Percentiles rank a stretch among this genome's conserved stretches.
Conservation (phyloP, 1,140 invertebrate genomes). For the Megalonaias nervosa region DNA sequence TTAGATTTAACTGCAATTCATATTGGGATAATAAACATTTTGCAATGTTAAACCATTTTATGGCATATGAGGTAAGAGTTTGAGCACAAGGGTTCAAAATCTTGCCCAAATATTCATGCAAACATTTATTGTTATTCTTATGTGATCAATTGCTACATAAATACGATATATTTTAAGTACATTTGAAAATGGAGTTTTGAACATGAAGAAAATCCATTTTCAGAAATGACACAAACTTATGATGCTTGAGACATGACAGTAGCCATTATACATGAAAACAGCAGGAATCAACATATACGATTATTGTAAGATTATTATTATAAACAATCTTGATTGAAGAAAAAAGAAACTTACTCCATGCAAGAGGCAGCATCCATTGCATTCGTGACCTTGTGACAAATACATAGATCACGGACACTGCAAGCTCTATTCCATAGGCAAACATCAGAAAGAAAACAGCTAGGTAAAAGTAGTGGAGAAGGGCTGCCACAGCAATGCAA, state of each 20-base stretch:
- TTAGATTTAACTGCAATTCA: no score
- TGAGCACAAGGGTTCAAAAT: no score
- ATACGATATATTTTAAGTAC: no score
- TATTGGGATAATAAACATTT: no score
- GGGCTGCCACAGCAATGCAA: slow-evolving; percentile 38
- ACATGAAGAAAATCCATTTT: no score
- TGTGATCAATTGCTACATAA: no score
- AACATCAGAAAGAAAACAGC: slow-evolving; percentile 51
- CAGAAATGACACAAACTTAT: neutral
- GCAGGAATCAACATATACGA: neutral
- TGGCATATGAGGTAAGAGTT: no score
- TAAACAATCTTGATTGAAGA: neutral
- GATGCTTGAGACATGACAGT: neutral
- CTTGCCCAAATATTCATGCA: no score
- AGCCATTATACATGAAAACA: neutral
- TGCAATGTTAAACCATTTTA: no score
- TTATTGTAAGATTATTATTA: neutral
- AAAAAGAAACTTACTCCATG: slow-evolving; percentile 37
- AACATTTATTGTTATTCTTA: no score
- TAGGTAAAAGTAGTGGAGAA: slow-evolving; percentile 47
- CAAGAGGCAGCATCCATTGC: slow-evolving; percentile 27
- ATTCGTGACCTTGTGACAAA: slow-evolving; percentile 38
- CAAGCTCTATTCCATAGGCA: slow-evolving; percentile 44
- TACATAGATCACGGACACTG: slow-evolving; percentile 40
- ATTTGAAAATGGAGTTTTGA: no score